Base-by-base conservation (phyloP, 2,797 vertebrate species). In the Macropus fuliginosus region DNA sequence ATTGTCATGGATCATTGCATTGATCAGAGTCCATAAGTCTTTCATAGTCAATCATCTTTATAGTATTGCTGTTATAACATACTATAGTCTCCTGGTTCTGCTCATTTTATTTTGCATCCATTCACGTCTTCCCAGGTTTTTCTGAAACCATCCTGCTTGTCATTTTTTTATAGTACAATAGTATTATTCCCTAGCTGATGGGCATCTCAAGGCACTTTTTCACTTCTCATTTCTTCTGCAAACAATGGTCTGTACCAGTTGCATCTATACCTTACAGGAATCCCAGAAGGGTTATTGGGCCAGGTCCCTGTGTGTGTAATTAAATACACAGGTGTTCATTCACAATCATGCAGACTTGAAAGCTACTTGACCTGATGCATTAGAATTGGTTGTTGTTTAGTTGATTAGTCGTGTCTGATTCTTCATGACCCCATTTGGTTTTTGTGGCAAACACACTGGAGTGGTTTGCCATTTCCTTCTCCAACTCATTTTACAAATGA, bases 221-320 rank as follows among this genome's bases (percentile, higher is more conserved):
- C 62, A 46, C 52, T 55, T 95, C 91, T 92, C 40, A 46, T 57
- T 11, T 13, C 66, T 18, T 94, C 52, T 90, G 16, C 18, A 92
- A 95, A 96, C 59, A 34, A 95, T 96, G 54, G 94, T 54, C 18
- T 46, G 31, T 92, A 4, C 27, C 93, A 92, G 54, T 92, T 93
- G 56, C 90, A 40, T 8, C 24, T 90, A 0, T 81, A 56, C 11
- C 24, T 89, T 91, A 66, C n/a, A 91, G 94, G 31, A 21, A 56
- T 29, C 52, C 93, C 62, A 90, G 92, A 91, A 81, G 31, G 93
- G 87, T 81, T 55, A 87, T 91, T 0, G 90, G 56, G n/a, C 54
- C 34, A 34, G 52, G 54, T 92, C n/a, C 90, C 55, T 81, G 62
- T 81, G n/a, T 46, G n/a, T 81, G n/a, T 24, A 94, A 91, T 29